These are phyloP conservation scores for Hoplias malabaricus DNA, from an alignment of 2,113 vertebrate species.

Conservation along the genomic window DNA sequence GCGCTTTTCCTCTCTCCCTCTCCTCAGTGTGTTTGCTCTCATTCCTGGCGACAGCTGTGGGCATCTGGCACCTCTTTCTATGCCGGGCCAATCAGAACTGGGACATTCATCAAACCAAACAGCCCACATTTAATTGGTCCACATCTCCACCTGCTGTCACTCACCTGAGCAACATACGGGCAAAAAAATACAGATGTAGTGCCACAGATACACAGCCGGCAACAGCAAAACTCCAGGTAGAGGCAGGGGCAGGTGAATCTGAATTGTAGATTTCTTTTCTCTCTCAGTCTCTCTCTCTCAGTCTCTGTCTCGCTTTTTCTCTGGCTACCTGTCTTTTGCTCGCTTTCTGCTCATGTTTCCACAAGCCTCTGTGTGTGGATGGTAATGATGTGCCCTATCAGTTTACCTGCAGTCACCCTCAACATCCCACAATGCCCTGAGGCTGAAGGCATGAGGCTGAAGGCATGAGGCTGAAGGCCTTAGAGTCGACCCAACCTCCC, in stretches of 20 bases:
- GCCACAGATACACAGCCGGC: slow-evolving; percentile 57
- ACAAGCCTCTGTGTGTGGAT: slow-evolving; percentile 52
- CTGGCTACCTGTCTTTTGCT: slow-evolving; percentile 1
- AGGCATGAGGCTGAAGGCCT: slow-evolving; percentile 50
- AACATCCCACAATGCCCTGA: slow-evolving; percentile 56
- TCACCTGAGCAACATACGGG: slow-evolving; percentile 67
- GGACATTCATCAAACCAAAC: slow-evolving; percentile 75
- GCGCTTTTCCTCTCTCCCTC: too few relatives aligned
- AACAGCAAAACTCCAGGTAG: slow-evolving; percentile 49
- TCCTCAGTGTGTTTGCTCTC: slow-evolving; percentile 72
- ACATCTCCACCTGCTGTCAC: slow-evolving; percentile 76
- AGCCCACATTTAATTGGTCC: slow-evolving; percentile 75
- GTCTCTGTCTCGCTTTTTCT: slow-evolving; percentile 4
- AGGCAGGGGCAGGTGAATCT: slow-evolving; percentile 58
- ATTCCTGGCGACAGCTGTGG: slow-evolving; percentile 73
- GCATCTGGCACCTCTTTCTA: slow-evolving; percentile 65
- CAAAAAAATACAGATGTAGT: slow-evolving; percentile 69
- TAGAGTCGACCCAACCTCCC: background rate
- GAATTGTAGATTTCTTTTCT: slow-evolving; percentile 68
- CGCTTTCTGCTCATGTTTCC: slow-evolving; percentile 42
- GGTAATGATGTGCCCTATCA: slow-evolving; percentile 74
- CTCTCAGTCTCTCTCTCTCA: slow-evolving; percentile 1
- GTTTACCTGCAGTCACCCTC: slow-evolving; percentile 63
- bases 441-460: slow-evolving; percentile 58
- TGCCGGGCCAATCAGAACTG: slow-evolving; percentile 64